These are phyloP conservation scores for Acleris laterana DNA, from an alignment of 2,888 invertebrate genomes.

Conservation along the genomic window DNA sequence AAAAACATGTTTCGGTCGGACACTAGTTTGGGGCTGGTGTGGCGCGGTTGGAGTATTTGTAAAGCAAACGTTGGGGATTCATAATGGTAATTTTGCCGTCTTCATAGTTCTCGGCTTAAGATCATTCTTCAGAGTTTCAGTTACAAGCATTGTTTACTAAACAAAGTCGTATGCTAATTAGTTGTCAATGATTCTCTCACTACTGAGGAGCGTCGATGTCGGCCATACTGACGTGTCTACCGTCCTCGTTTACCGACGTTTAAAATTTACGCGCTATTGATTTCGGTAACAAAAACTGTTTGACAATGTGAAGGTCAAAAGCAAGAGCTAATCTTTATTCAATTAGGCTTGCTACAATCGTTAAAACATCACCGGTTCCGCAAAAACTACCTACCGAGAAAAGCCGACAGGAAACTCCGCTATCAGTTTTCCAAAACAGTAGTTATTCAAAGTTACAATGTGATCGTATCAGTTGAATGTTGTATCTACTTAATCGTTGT, in stretches of 20 bases:
- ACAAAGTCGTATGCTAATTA: slow-evolving; percentile 28
- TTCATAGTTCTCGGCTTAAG: no score
- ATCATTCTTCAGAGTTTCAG: slow-evolving; percentile 1
- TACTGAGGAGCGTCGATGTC: slow-evolving; percentile 3
- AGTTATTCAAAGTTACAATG: neutral
- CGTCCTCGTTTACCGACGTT: slow-evolving; percentile 6
- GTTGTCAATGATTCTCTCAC: slow-evolving; percentile 6
- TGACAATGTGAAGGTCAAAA: no score
- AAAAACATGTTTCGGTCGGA: no score
- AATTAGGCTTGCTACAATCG: no score
- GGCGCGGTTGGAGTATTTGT: neutral
- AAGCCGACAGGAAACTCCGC: neutral
- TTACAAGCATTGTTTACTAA: slow-evolving; percentile 29
- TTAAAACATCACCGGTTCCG: no score
- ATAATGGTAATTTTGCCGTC: no score
- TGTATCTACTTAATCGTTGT: slow-evolving; percentile 20
- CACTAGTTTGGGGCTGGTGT: neutral
- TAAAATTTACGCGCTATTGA: neutral
- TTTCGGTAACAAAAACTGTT: neutral
- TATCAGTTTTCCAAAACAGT: neutral
- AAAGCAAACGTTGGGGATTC: neutral
- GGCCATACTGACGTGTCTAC: slow-evolving; percentile 5
- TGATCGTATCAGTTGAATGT: neutral
- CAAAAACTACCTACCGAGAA: neutral
- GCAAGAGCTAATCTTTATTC: no score